These are phyloP conservation scores for Erebia ligea DNA, from an alignment of 2,888 invertebrate species.

Conservation along the genomic window DNA sequence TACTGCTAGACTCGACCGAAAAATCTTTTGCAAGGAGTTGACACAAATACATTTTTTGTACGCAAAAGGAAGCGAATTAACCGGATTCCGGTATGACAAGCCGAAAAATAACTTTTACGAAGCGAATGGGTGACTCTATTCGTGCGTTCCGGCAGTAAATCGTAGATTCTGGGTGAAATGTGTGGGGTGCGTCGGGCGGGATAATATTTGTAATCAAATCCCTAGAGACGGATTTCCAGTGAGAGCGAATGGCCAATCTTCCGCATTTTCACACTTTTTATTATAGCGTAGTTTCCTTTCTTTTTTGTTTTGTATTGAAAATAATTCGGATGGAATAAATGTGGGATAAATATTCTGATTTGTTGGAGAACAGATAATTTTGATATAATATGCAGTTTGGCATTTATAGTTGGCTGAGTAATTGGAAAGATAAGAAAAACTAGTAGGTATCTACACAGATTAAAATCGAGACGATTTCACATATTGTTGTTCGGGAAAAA, in stretches of 20 bases:
- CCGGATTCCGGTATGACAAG: background rate
- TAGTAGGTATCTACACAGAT: too few relatives aligned
- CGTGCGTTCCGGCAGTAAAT: background rate
- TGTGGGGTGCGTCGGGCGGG: background rate
- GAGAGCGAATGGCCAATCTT: background rate
- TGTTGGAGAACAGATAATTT: background rate
- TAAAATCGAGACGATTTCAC: too few relatives aligned
- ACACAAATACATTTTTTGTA: too few relatives aligned
- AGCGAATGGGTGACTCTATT: background rate
- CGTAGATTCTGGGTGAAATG: slow-evolving; percentile 3
- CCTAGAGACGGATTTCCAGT: slow-evolving; percentile 3
- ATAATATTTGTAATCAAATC: slow-evolving; percentile 17
- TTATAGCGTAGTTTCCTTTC: background rate
- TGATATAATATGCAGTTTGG: background rate
- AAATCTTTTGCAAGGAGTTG: too few relatives aligned
- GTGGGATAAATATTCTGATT: background rate
- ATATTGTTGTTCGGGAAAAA: too few relatives aligned
- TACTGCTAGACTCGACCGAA: too few relatives aligned
- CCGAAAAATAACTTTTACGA: background rate
- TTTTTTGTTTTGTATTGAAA: background rate
- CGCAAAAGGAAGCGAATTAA: too few relatives aligned
- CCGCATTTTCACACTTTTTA: background rate
- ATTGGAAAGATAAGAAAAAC: too few relatives aligned
- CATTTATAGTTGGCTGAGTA: too few relatives aligned
- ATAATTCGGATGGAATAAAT: background rate